Evolutionary conservation across 2,113 vertebrate species (phyloP), one percentile per base, ranked within the genome.

Genomic region (Leptodactylus fuscus): DNA sequence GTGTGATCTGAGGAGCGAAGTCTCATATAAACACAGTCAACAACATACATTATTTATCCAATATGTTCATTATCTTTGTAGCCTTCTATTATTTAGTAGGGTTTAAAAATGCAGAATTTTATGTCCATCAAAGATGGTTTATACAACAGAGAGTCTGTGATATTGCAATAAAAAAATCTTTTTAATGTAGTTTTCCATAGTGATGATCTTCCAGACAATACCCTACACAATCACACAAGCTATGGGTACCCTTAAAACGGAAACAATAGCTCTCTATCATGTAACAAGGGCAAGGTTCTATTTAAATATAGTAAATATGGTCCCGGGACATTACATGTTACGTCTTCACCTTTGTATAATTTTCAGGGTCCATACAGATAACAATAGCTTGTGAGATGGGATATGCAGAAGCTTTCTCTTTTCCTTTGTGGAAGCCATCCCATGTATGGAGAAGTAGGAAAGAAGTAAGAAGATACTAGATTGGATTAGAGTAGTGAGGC

Each of bases 31-130:
- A 75, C 44, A 48, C 29, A 13, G 18, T 48, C 71, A 75, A 75
- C 71, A 75, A 24, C 7, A 75, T 75, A 1, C 27, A 75, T 75
- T 75, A 75, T 75, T 75, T 24, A 48, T 29, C 44, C 22, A 16
- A 34, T 36, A 18, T 34, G 62, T 32, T 67, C 29, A 67, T 67
- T 34, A 67, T 67, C 62, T 32, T 13, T 18, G 62, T 67, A 34
- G 29, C 5, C 18, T 18, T 67, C 15, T 34, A 67, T 67, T 34
- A 67, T 67, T 67, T 34, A 46, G 2, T 22, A 29, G 1, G 22
- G 13, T 75, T 15, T 49, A 75, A 49, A 29, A 75, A 75, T 75
- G 44, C 71, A 48, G 5, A 75, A 24, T 74, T 15, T 44, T 7
- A 24, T 41, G 7, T 4, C 32, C 36, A 46, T 46, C 20, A 74